Percentiles rank a stretch among this genome's conserved stretches.
Conservation (phyloP, 2,888 invertebrate species). For the Orthonevra nobilis region DNA sequence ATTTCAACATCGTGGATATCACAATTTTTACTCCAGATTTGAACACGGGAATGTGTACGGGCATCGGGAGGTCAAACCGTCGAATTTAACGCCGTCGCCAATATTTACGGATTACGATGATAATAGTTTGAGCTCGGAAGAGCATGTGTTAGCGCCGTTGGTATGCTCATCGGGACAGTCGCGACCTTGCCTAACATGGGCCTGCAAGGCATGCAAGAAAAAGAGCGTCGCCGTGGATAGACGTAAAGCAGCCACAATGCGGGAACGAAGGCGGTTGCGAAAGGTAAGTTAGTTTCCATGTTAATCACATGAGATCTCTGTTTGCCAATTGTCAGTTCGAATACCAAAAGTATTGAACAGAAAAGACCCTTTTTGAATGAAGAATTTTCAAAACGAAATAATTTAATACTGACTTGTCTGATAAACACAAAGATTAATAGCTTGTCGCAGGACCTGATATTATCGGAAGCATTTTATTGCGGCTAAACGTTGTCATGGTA, state of each 20-base stretch:
- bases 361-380: too few relatives aligned
- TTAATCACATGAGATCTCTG: too few relatives aligned
- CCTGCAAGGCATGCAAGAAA: constrained; percentile 98
- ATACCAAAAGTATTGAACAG: too few relatives aligned
- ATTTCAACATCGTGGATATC: constrained; percentile 59
- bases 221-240: constrained; percentile 97
- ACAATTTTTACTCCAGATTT: constrained; percentile 56
- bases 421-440: too few relatives aligned
- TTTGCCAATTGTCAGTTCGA: too few relatives aligned
- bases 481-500: too few relatives aligned
- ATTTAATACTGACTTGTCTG: too few relatives aligned
- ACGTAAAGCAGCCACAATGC: constrained; percentile 97
- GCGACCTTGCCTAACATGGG: constrained; percentile 95
- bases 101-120: constrained; percentile 80
- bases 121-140: constrained; percentile 79
- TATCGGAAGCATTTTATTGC: too few relatives aligned
- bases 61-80: constrained; percentile 70
- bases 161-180: constrained; percentile 80
- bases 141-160: constrained; percentile 80
- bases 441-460: too few relatives aligned
- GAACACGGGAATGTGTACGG: constrained; percentile 44
- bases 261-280: constrained; percentile 94
- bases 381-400: too few relatives aligned
- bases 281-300: too few relatives aligned
- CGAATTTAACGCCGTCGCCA: constrained; percentile 76